A percentile compares a stretch with the other conserved stretches of the same genome.
phyloP scores from a whole-genome alignment of 2,113 vertebrate genomes.

The Petromus typicus region DNA sequence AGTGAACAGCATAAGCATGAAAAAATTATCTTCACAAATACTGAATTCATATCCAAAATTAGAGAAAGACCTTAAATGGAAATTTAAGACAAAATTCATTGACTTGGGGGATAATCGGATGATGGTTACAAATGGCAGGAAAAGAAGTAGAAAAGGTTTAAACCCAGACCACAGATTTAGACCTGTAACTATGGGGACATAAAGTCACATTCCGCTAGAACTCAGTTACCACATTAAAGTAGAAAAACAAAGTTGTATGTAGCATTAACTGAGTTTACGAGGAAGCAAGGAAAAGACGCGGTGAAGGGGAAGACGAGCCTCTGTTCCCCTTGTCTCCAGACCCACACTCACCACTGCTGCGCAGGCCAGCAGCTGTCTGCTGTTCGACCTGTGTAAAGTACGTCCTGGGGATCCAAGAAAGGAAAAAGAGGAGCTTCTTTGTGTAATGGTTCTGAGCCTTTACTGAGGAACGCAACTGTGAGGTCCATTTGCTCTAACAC shows the following conservation, averaged over 20 bases:
- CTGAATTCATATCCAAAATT: slow-evolving; percentile 9
- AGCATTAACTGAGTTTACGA: not conserved
- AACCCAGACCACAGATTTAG: not conserved
- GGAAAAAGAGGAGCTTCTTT: not conserved
- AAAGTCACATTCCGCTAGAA: not conserved
- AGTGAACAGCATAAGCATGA: slow-evolving; percentile 34
- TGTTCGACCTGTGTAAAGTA: slow-evolving; percentile 22
- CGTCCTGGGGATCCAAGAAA: not conserved
- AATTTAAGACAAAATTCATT: slow-evolving; percentile 40
- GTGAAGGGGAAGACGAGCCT: not conserved
- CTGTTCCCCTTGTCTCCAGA: not conserved
- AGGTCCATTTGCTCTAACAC: not conserved
- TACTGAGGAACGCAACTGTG: not conserved
- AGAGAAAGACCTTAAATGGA: slow-evolving; percentile 10
- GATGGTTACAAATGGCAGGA: not conserved
- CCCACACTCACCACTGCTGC: not conserved
- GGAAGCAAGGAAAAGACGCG: not conserved
- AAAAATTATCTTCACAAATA: slow-evolving; percentile 30
- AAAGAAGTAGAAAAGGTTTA: not conserved
- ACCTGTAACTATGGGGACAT: not conserved
- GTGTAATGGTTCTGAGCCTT: not conserved
- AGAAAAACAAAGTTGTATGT: not conserved
- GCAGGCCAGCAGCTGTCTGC: not conserved
- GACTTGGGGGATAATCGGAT: not conserved
- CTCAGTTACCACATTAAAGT: slow-evolving; percentile 5